Evolutionary conservation across 2,113 vertebrate species (phyloP).

Genomic region (Leptobrachium ailaonicum): DNA sequence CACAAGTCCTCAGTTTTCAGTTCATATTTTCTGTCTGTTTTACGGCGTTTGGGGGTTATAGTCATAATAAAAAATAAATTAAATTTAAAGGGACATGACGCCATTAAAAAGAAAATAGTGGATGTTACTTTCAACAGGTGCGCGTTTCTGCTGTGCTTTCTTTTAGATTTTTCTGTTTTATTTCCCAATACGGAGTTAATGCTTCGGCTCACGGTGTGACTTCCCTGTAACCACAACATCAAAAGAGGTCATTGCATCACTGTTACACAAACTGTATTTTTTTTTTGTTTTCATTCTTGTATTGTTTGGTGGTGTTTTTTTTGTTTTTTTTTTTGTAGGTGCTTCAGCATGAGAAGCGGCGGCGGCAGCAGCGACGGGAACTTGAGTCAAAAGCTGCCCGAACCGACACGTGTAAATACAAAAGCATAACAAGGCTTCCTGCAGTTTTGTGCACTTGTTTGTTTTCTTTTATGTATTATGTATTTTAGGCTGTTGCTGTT

Average conservation of each 20-base stretch:
- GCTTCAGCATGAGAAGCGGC: background rate
- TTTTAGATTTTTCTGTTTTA: too few species aligned
- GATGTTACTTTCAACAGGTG: too few species aligned
- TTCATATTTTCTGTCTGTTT: too few species aligned
- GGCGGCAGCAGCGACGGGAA: background rate
- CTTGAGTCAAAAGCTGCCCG: background rate
- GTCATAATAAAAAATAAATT: too few species aligned
- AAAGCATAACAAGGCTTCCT: conserved; percentile 74
- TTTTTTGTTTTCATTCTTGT: too few species aligned
- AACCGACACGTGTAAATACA: background rate
- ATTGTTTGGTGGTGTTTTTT: background rate
- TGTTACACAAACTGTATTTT: background rate
- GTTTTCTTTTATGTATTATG: conserved; percentile 69
- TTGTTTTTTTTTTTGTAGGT: background rate
- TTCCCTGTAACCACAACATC: conserved; percentile 71
- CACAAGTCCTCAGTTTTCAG: too few species aligned
- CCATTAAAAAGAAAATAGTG: conserved; percentile 7
- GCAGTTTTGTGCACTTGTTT: conserved; percentile 80
- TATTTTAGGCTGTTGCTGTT: conserved; percentile 67
- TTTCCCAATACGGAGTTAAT: background rate
- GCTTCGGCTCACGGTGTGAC: conserved; percentile 58
- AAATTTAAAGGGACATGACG: too few species aligned
- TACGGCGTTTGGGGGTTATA: too few species aligned
- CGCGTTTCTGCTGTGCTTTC: too few species aligned
- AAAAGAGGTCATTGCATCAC: conserved; percentile 50